These are phyloP conservation scores for Drosophila ochracea DNA, from an alignment of 2,888 invertebrate genomes.

Conservation along the genomic window DNA sequence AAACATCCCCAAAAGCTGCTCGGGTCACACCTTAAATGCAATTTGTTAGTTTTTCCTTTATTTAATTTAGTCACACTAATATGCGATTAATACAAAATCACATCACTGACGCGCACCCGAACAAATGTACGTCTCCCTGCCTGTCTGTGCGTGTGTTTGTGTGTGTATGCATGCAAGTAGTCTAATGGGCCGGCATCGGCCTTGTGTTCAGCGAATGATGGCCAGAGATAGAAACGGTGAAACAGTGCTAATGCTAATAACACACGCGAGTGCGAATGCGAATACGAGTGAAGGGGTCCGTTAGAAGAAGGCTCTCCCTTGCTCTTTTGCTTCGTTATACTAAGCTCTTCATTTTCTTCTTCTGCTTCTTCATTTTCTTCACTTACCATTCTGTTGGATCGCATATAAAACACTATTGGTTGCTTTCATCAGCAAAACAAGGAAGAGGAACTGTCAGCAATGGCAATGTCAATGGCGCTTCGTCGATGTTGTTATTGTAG, in stretches of 20 bases:
- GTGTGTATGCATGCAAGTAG: background rate
- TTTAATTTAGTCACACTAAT: conserved; percentile 37
- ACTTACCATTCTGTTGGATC: conserved; percentile 59
- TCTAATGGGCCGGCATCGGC: conserved; percentile 43
- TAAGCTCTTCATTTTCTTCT: background rate
- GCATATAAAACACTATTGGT: conserved; percentile 36
- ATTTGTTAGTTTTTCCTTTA: conserved; percentile 3
- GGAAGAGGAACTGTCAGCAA: conserved; percentile 42
- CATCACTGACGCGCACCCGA: conserved; percentile 40
- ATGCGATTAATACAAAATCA: conserved; percentile 47
- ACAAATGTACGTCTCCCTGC: conserved; percentile 6
- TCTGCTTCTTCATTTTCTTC: background rate
- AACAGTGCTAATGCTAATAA: conserved; percentile 36
- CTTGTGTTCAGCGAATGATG: conserved; percentile 49
- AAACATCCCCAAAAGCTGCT: conserved; percentile 15
- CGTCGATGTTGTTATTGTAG: conserved; percentile 26
- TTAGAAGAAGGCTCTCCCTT: conserved; percentile 42
- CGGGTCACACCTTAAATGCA: conserved; percentile 20
- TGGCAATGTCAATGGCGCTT: conserved; percentile 51
- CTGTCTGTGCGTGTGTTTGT: background rate
- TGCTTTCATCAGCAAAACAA: conserved; percentile 35
- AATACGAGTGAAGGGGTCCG: conserved; percentile 39
- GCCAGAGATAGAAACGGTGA: conserved; percentile 34
- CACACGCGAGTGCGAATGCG: conserved; percentile 12
- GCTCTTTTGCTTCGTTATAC: background rate